Evolutionary conservation across 2,888 invertebrate species (phyloP), one percentile per base, ranked within the genome.

Genomic region (Macrophya alboannulata): DNA sequence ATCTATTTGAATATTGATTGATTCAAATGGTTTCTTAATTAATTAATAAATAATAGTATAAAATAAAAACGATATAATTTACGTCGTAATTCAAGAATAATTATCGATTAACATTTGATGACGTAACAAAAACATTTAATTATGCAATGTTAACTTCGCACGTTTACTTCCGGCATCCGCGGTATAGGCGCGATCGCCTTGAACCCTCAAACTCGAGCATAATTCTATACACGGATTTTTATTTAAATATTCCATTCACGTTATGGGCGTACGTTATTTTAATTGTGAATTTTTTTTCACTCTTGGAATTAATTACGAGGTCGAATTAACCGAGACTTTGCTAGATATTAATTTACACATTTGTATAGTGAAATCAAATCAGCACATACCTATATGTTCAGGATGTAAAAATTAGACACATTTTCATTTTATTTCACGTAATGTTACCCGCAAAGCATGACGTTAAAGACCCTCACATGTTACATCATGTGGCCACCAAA

Each of bases 151-250:
- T 77, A 21, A 31, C 31, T 31, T 40, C 17, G 12, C 55, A 40
- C 43, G 81, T 43, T n/a, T 10, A 48, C 68, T 83, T 83, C 83
- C 83, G 51, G 68, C 68, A 83, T 83, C 48, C 48, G 31, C 31
- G 31, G 31, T 51, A 51, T 76, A 59, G 83, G 48, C 48, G 48
- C 37, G 83, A 83, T 83, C 31, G 40, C 83, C 83, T 83, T 83
- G 83, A 83, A 83, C 83, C 83, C 62, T n/a, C 83, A 83, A 83
- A 68, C 83, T 83, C 83, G 68, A 83, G 48, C 65, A 83, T 65
- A 81, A 62, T 76, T 43, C 76, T 51, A 76, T 71, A 65, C 65
- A 40, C 17, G 48, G 3, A 71, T 68, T 68, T 48, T 45, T 37
- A 45, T 83, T 68, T 25, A n/a, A 37, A 31, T 62, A 71, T 45